These are phyloP conservation scores for Monomorium pharaonis DNA, from an alignment of 1,140 invertebrate genomes.

Conservation along the genomic window DNA sequence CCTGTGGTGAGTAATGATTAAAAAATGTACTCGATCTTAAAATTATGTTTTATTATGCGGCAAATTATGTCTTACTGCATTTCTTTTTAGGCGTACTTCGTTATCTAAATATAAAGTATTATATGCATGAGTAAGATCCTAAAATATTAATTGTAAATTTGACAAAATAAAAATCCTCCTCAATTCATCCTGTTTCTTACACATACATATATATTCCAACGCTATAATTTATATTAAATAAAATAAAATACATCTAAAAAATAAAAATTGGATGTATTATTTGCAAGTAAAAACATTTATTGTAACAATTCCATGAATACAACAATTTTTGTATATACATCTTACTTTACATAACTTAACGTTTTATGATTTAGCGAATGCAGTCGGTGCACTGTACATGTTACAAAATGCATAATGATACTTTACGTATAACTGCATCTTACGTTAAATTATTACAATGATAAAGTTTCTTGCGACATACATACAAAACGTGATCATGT, in stretches of 20 bases:
- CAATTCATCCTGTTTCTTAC: not conserved
- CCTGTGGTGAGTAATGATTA: slow-evolving; percentile 63
- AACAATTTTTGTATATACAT: slow-evolving; percentile 24
- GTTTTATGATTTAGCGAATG: not conserved
- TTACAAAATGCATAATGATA: not conserved
- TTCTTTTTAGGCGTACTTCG: slow-evolving; percentile 60
- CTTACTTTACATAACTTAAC: slow-evolving; percentile 20
- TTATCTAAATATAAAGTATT: slow-evolving; percentile 30
- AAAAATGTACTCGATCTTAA: not conserved
- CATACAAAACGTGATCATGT: slow-evolving; percentile 8
- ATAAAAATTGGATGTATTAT: not conserved
- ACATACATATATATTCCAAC: too few relatives aligned
- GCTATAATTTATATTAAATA: slow-evolving; percentile 21
- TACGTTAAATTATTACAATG: not conserved
- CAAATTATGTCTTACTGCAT: not conserved
- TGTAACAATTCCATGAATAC: slow-evolving; percentile 6
- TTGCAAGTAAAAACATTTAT: slow-evolving; percentile 15
- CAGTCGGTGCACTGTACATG: not conserved
- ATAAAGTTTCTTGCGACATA: not conserved
- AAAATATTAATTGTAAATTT: not conserved
- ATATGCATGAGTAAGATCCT: not conserved
- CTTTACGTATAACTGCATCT: not conserved
- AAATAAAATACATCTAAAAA: not conserved
- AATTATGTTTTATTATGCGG: too few relatives aligned
- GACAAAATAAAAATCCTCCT: slow-evolving; percentile 10